Evolutionary conservation across 2,113 vertebrate genomes (phyloP).

Genomic region (Tautogolabrus adspersus): DNA sequence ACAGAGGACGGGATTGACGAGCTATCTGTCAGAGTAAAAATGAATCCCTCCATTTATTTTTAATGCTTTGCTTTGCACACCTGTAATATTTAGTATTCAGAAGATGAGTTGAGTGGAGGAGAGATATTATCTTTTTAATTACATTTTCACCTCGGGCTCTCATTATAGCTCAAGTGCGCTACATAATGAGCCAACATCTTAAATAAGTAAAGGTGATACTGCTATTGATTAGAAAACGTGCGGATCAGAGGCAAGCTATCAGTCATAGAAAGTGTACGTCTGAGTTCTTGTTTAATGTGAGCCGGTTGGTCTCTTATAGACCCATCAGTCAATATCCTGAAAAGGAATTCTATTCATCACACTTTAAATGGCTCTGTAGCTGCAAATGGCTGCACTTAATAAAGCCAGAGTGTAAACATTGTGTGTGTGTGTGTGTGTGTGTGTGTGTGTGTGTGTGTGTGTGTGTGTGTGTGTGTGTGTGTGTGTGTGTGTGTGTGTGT

Average conservation of each 20-base stretch:
- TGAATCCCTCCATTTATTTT: conserved; percentile 39
- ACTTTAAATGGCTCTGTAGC: conserved; percentile 19
- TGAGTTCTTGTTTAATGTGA: conserved; percentile 51
- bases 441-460: background rate
- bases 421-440: background rate
- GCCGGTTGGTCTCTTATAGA: conserved; percentile 48
- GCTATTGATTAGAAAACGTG: conserved; percentile 71
- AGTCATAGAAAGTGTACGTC: conserved; percentile 61
- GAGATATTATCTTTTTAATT: conserved; percentile 78
- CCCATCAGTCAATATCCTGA: conserved; percentile 61
- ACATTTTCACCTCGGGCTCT: conserved; percentile 70
- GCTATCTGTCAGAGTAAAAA: conserved; percentile 33
- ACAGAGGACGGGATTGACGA: conserved; percentile 11
- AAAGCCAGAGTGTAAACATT: background rate
- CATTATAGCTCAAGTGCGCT: conserved; percentile 66
- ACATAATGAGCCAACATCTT: conserved; percentile 78
- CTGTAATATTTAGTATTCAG: conserved; percentile 56
- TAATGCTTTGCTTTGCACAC: conserved; percentile 41
- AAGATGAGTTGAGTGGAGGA: conserved; percentile 61
- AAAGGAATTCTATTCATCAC: conserved; percentile 50
- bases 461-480: too few relatives aligned
- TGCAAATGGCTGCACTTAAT: conserved; percentile 25
- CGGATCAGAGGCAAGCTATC: conserved; percentile 63
- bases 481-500: too few relatives aligned
- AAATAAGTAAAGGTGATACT: conserved; percentile 78